These are phyloP conservation scores for Oeneis ivallda DNA, from an alignment of 2,888 invertebrate species.

Conservation along the genomic window DNA sequence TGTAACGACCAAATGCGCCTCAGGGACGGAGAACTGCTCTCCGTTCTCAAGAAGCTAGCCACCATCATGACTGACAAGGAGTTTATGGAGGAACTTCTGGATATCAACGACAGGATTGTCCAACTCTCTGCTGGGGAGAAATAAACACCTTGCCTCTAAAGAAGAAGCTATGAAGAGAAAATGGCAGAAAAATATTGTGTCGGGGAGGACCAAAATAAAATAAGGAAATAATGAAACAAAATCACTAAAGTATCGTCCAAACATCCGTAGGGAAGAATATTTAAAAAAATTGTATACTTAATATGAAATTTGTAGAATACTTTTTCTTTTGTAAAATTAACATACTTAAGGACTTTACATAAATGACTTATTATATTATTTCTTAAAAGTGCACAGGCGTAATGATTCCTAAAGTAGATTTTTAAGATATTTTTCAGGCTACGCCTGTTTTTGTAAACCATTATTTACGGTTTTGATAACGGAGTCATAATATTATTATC, in stretches of 20 bases:
- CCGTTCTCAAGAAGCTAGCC: conserved; percentile 85
- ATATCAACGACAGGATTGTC: conserved; percentile 87
- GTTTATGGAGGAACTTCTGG: conserved; percentile 87
- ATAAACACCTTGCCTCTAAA: conserved; percentile 5
- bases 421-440: background rate
- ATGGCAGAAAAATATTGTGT: too few relatives aligned
- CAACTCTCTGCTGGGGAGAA: conserved; percentile 65
- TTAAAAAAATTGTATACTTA: too few relatives aligned
- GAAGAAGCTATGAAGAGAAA: too few relatives aligned
- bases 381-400: too few relatives aligned
- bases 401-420: background rate
- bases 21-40: conserved; percentile 84
- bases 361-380: too few relatives aligned
- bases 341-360: too few relatives aligned
- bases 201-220: too few relatives aligned
- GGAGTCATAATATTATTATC: conserved; percentile 37
- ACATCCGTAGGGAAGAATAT: too few relatives aligned
- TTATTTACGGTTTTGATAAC: conserved; percentile 36
- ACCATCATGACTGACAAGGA: conserved; percentile 87
- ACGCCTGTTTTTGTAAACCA: background rate
- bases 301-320: too few relatives aligned
- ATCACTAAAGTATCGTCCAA: too few relatives aligned
- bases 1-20: conserved; percentile 89
- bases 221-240: too few relatives aligned
- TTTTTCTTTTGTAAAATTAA: too few relatives aligned